Base-by-base conservation (phyloP, 2,888 invertebrate genomes). In the Orchestes rusci region DNA sequence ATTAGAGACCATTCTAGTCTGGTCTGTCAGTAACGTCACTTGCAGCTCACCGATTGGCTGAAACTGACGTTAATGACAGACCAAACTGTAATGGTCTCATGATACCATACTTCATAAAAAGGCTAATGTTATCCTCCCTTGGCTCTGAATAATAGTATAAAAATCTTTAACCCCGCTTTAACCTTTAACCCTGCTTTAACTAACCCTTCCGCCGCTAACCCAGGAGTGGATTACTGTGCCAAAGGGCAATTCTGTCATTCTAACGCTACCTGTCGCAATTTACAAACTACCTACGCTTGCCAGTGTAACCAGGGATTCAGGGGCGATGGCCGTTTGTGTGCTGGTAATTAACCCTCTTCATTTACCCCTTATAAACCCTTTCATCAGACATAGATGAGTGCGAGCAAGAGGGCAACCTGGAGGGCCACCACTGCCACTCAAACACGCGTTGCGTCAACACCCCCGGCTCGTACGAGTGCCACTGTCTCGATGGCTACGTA, bases 241-340 rank as follows among this genome's bases (percentile, higher is more conserved):
- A 81, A 80, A 74, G 89, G 89, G 44, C 85, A 91, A 72, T 79
- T 82, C 64, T 93, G 93, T 70, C 91, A 93, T 68, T 77, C 77
- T 63, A 92, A 93, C 69, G 91, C 92, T 48, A 84, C 87, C 54
- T 94, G 93, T 73, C 80, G 85, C 73, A 93, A 92, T 73, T 79
- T 91, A 65, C 84, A 85, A 71, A 90, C 90, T 58, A 87, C 86
- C 63, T 92, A 87, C 70, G 82, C 85, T 62, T 94, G 92, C 73
- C 84, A 87, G 64, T 94, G 94, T 72, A 82, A 86, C 71, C 77
- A 79, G 68, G 93, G 94, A 68, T 93, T 87, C 76, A 79, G 82
- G 62, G 93, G 91, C 56, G 84, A 91, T 68, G 91, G 91, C 61
- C 74, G 79, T 62, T 74, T 77, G 56, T 84, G 85, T 70, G 74